Evolutionary conservation across 1,140 invertebrate species (phyloP).

Genomic region (Heliconius himera): DNA sequence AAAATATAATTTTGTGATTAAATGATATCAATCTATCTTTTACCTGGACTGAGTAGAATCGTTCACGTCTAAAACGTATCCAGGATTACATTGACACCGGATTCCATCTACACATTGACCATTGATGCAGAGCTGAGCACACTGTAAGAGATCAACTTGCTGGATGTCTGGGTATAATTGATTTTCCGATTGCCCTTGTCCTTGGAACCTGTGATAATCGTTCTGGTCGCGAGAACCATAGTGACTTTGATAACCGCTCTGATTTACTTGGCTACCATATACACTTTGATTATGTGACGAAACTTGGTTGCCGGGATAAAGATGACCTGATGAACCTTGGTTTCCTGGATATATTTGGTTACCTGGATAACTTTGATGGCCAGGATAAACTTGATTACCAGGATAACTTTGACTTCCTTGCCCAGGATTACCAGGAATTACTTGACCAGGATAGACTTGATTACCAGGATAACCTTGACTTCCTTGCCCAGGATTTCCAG

Average conservation of each 20-base stretch:
- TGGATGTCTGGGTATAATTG: slow-evolving; percentile 13
- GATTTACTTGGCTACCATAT: slow-evolving; percentile 24
- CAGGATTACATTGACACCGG: slow-evolving; percentile 79
- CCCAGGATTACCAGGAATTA: slow-evolving; percentile 28
- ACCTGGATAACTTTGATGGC: slow-evolving; percentile 20
- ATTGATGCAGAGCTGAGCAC: slow-evolving; percentile 80
- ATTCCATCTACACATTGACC: slow-evolving; percentile 79
- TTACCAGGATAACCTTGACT: slow-evolving; percentile 27
- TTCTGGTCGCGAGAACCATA: slow-evolving; percentile 32
- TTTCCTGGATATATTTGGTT: slow-evolving; percentile 21
- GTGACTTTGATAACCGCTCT: slow-evolving; percentile 31
- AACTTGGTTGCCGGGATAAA: slow-evolving; percentile 22
- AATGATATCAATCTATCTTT: not conserved
- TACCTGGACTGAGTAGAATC: slow-evolving; percentile 69
- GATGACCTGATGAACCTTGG: slow-evolving; percentile 24
- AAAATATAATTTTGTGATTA: not conserved
- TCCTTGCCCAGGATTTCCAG: slow-evolving; percentile 28
- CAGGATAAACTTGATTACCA: slow-evolving; percentile 23
- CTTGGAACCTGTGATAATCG: slow-evolving; percentile 16
- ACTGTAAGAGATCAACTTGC: slow-evolving; percentile 44
- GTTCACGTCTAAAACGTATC: slow-evolving; percentile 71
- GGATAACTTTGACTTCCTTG: not conserved
- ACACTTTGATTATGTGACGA: slow-evolving; percentile 16
- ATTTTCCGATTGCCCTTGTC: slow-evolving; percentile 20
- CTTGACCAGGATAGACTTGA: slow-evolving; percentile 21